A percentile compares a stretch with the other conserved stretches of the same genome.
These are phyloP conservation scores for Volucella zonaria DNA, from an alignment of 2,888 invertebrate species.

Conservation along the genomic window DNA sequence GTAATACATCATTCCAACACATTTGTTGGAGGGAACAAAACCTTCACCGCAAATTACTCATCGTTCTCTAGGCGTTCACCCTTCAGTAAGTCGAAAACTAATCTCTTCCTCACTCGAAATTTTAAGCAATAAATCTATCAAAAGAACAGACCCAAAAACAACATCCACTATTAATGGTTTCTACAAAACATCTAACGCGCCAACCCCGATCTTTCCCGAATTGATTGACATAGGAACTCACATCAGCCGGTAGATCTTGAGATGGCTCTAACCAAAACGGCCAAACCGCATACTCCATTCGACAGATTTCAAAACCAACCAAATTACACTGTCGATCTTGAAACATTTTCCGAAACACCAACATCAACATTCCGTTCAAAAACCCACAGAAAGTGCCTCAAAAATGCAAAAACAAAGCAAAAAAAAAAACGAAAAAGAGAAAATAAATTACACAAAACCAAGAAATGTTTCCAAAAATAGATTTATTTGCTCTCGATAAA, in stretches of 20 bases:
- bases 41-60: too few species aligned
- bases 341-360: constrained; percentile 1
- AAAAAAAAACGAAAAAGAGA: constrained; percentile 12
- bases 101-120: neutral
- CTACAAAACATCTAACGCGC: constrained; percentile 10
- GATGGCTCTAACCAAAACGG: neutral
- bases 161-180: constrained; percentile 12
- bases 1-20: too few species aligned
- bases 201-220: neutral
- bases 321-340: constrained; percentile 31
- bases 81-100: neutral
- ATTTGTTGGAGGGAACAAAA: too few species aligned
- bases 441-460: constrained; percentile 24
- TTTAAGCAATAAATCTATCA: constrained; percentile 39
- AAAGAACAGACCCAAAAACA: neutral
- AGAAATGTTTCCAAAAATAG: constrained; percentile 60
- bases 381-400: constrained; percentile 1
- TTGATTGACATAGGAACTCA: constrained; percentile 14
- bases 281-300: constrained; percentile 21
- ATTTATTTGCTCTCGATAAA: constrained; percentile 66
- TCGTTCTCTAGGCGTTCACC: too few species aligned
- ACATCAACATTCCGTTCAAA: constrained; percentile 9
- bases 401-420: neutral
- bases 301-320: constrained; percentile 3
- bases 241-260: neutral